Evolutionary conservation across 2,888 invertebrate genomes (phyloP).

Genomic region (Drosophila stalkeri): DNA sequence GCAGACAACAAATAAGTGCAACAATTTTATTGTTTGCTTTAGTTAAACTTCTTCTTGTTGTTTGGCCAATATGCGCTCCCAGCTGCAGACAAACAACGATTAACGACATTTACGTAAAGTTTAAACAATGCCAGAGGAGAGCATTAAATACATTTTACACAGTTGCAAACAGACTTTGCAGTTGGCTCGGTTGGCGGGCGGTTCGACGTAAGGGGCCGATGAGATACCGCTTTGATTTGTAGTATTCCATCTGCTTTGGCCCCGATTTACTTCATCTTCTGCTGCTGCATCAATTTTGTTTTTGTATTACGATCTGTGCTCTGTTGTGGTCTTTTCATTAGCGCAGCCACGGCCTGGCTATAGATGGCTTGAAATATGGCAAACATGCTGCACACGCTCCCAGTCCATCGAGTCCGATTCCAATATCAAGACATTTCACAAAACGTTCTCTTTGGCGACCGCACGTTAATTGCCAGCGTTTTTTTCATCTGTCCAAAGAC

Average conservation of each 20-base stretch:
- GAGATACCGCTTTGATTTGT: constrained; percentile 70
- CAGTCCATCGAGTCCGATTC: constrained; percentile 9
- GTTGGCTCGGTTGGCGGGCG: not conserved
- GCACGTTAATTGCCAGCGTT: constrained; percentile 66
- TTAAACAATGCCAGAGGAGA: constrained; percentile 53
- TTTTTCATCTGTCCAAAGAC: constrained; percentile 22
- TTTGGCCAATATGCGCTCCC: constrained; percentile 17
- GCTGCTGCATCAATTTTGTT: constrained; percentile 22
- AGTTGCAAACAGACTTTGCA: constrained; percentile 18
- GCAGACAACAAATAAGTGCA: constrained; percentile 27
- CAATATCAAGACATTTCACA: constrained; percentile 34
- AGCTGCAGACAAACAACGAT: constrained; percentile 52
- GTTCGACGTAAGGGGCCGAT: constrained; percentile 30
- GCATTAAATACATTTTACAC: constrained; percentile 59
- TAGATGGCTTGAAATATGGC: constrained; percentile 72
- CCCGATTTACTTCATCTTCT: constrained; percentile 51
- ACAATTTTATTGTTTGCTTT: constrained; percentile 64
- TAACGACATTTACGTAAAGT: constrained; percentile 77
- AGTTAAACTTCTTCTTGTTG: constrained; percentile 30
- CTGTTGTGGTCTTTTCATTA: constrained; percentile 60
- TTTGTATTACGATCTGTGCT: constrained; percentile 26
- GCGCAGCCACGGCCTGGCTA: constrained; percentile 44
- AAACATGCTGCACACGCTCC: constrained; percentile 46
- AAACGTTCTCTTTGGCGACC: constrained; percentile 29
- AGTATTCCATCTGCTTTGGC: constrained; percentile 52